Percentiles rank a stretch among this genome's conserved stretches.
These are phyloP conservation scores for Pituophis catenifer DNA, from an alignment of 2,113 vertebrate genomes.

Conservation along the genomic window DNA sequence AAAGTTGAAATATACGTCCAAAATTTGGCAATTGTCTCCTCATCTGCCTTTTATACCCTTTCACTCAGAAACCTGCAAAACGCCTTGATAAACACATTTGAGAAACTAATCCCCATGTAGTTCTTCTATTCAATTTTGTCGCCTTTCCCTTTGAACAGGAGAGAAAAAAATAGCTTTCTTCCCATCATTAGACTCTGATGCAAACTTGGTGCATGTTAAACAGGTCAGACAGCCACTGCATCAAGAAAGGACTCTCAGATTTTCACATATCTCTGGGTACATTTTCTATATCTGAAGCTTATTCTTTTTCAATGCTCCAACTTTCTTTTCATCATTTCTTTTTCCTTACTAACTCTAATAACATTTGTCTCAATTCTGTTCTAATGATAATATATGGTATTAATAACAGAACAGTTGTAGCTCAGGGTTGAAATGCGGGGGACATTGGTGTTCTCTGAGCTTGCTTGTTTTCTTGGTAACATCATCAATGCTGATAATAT, in stretches of 20 bases:
- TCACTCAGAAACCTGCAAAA: background rate
- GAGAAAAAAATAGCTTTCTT: background rate
- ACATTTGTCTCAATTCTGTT: background rate
- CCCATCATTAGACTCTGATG: background rate
- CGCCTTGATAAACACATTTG: background rate
- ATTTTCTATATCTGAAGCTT: background rate
- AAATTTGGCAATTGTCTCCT: background rate
- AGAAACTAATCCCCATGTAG: background rate
- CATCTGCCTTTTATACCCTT: background rate
- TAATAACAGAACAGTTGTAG: background rate
- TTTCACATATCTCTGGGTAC: background rate
- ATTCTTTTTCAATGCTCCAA: background rate
- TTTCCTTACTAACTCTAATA: background rate
- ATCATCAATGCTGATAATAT: background rate
- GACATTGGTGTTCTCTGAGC: background rate
- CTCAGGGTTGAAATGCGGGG: background rate
- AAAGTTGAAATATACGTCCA: background rate
- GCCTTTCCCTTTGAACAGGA: background rate
- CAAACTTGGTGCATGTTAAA: background rate
- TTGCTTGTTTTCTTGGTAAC: background rate
- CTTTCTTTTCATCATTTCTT: background rate
- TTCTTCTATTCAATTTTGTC: background rate
- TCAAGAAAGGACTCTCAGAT: background rate
- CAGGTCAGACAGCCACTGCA: background rate
- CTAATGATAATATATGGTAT: background rate